phyloP scores from a whole-genome alignment of 2,888 invertebrate genomes.

The Lepidonotus clava region DNA sequence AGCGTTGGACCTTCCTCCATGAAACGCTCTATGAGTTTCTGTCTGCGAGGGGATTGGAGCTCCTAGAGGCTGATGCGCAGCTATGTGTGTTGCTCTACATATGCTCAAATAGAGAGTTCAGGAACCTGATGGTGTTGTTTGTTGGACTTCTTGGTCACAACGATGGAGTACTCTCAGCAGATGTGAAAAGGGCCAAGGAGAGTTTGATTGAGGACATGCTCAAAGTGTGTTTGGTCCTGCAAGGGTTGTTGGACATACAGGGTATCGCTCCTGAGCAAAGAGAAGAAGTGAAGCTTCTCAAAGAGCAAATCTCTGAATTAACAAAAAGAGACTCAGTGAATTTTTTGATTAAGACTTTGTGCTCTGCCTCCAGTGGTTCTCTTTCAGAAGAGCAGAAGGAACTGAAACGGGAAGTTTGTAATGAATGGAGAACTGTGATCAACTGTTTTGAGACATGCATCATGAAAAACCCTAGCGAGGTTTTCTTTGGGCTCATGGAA shows the following conservation, averaged over 20 bases:
- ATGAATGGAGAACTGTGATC: neutral
- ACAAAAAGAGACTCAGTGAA: neutral
- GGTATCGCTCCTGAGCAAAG: neutral
- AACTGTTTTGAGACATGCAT: neutral
- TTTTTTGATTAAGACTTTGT: neutral
- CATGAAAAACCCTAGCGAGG: neutral
- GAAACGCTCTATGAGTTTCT: neutral
- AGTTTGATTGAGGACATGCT: neutral
- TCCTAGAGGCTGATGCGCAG: neutral
- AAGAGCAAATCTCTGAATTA: neutral
- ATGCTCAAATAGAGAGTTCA: neutral
- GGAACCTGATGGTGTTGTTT: neutral
- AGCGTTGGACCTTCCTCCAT: neutral
- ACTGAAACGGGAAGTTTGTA: neutral
- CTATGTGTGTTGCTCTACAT: neutral
- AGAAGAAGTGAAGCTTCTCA: neutral
- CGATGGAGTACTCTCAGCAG: neutral
- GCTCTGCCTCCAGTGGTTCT: neutral
- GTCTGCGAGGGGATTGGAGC: neutral
- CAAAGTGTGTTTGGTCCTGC: neutral
- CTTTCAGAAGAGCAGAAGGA: neutral
- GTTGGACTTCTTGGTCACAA: neutral
- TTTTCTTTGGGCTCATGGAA: neutral
- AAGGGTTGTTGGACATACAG: constrained; percentile 6
- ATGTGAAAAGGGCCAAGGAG: neutral